These are phyloP conservation scores for Pseudomyrmex pallidus DNA, from an alignment of 1,140 invertebrate genomes.

Conservation along the genomic window DNA sequence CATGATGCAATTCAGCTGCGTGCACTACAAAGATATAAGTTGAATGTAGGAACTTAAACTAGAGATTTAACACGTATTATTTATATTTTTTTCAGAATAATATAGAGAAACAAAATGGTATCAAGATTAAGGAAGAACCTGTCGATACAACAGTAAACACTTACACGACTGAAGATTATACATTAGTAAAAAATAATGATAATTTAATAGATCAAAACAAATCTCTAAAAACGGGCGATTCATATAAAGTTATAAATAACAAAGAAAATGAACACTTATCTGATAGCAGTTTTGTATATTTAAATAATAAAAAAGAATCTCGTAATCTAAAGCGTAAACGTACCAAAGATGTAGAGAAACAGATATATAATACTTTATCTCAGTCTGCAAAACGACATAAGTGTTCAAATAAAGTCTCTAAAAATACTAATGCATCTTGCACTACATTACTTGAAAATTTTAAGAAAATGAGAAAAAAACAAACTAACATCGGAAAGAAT, in stretches of 20 bases:
- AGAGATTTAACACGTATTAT: background rate
- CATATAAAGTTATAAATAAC: background rate
- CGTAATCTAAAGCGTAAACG: conserved; percentile 14
- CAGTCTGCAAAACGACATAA: background rate
- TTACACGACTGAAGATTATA: background rate
- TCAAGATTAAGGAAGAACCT: conserved; percentile 48
- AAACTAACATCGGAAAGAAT: background rate
- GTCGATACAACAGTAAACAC: background rate
- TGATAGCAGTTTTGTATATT: background rate
- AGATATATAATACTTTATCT: background rate
- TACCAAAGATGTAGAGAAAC: background rate
- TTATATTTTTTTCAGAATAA: conserved; percentile 60
- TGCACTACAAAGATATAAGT: too few species aligned
- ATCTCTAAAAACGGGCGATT: background rate
- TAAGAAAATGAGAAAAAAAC: background rate
- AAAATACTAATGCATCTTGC: background rate
- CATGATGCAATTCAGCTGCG: too few species aligned
- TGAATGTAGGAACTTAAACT: background rate
- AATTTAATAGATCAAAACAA: background rate
- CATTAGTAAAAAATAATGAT: background rate
- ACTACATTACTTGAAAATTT: background rate
- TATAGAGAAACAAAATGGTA: background rate
- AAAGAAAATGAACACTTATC: background rate
- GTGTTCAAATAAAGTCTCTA: background rate
- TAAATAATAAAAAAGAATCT: background rate